Percentiles rank a stretch among this genome's conserved stretches.
Evolutionary conservation across 2,113 vertebrate genomes (phyloP).

Genomic region (Chlorodrepanis virens): DNA sequence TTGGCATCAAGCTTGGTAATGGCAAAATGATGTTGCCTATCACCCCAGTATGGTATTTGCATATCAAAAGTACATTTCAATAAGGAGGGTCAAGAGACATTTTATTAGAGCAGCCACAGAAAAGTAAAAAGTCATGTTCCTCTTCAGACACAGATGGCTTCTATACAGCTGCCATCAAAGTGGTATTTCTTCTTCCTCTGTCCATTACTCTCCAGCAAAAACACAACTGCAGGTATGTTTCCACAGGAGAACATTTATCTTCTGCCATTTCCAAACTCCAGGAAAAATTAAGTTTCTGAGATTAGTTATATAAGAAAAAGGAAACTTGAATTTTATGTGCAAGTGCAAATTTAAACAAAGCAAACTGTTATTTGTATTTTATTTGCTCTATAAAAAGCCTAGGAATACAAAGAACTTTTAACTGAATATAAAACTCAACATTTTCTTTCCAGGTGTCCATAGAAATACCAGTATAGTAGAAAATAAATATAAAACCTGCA

Average conservation of each 20-base stretch:
- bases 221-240: not conserved
- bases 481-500: not conserved
- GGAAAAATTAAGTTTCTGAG: not conserved
- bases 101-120: not conserved
- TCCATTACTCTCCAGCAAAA: not conserved
- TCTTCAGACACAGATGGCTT: not conserved
- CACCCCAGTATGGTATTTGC: not conserved
- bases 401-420: not conserved
- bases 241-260: not conserved
- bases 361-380: not conserved
- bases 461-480: not conserved
- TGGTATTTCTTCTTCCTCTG: not conserved
- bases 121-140: not conserved
- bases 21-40: not conserved
- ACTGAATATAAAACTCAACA: not conserved
- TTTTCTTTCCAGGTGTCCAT: not conserved
- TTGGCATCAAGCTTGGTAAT: not conserved
- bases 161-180: not conserved
- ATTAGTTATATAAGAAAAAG: not conserved
- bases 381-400: not conserved
- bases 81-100: not conserved
- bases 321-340: not conserved
- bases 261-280: not conserved
- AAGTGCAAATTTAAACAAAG: not conserved
- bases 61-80: not conserved